These are phyloP conservation scores for Halictus ligatus DNA, from an alignment of 2,888 invertebrate species.

Conservation along the genomic window DNA sequence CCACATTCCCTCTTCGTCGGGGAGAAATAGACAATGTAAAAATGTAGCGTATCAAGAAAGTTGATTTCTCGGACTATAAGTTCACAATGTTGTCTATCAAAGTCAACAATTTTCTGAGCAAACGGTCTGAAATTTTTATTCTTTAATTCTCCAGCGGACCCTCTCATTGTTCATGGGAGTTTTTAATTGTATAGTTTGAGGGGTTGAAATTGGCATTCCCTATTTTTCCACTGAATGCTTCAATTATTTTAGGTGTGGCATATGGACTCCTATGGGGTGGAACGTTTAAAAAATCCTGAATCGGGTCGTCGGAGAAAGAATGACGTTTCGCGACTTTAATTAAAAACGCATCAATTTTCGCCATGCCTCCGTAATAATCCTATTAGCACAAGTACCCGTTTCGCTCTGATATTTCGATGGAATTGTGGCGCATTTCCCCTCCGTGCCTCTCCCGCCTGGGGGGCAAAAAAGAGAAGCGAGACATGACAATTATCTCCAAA, in stretches of 20 bases:
- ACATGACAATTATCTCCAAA: conserved; percentile 60
- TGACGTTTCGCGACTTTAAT: background rate
- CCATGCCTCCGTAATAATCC: conserved; percentile 29
- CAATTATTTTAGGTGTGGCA: background rate
- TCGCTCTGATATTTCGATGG: conserved; percentile 35
- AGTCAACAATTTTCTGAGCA: no score
- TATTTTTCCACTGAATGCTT: background rate
- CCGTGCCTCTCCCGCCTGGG: background rate
- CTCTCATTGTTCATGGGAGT: background rate
- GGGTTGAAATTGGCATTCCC: background rate
- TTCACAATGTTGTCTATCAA: background rate
- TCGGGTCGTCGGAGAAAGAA: background rate
- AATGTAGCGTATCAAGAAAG: background rate
- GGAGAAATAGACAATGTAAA: background rate
- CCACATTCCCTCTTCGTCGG: background rate
- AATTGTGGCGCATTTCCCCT: conserved; percentile 27
- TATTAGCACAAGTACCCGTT: conserved; percentile 31
- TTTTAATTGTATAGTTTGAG: background rate
- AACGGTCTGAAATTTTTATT: background rate
- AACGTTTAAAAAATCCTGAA: background rate
- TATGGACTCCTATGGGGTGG: no score
- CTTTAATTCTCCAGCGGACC: background rate
- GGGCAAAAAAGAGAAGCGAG: conserved; percentile 18
- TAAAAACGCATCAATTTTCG: conserved; percentile 49
- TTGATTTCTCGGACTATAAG: background rate